Evolutionary conservation across 92 coral and sea anemone species (phyloP).

Genomic region (Palythoa grandis): DNA sequence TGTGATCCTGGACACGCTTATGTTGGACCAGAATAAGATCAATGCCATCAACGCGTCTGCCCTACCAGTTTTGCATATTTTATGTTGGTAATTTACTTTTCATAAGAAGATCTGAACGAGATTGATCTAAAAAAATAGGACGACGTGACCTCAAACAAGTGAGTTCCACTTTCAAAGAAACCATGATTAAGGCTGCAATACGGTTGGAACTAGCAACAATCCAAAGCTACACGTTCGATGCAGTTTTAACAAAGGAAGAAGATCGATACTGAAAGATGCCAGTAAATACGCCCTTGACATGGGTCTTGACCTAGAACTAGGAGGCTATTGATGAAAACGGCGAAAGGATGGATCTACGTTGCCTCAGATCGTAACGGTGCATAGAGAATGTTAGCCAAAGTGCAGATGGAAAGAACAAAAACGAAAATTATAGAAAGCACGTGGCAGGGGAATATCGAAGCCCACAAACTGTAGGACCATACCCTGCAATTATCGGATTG

Average conservation of each 20-base stretch:
- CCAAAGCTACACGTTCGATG: slow-evolving; percentile 1
- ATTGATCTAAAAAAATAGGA: neutral
- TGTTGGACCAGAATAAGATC: slow-evolving; percentile 5
- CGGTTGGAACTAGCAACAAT: slow-evolving; percentile 10
- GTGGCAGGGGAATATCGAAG: neutral
- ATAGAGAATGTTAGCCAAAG: neutral
- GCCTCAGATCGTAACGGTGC: neutral
- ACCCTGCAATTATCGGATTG: too few species aligned
- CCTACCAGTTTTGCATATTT: slow-evolving; percentile 5
- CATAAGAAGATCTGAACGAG: slow-evolving; percentile 2
- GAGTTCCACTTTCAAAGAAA: neutral
- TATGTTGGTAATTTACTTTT: slow-evolving; percentile 3
- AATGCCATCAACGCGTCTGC: slow-evolving; percentile 9
- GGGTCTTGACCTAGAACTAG: neutral
- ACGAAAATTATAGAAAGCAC: neutral
- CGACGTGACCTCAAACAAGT: slow-evolving; percentile 16
- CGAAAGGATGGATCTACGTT: neutral
- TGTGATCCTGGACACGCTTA: slow-evolving; percentile 21
- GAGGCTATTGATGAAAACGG: neutral
- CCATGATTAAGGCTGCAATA: slow-evolving; percentile 2
- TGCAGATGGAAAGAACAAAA: neutral
- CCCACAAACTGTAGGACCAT: neutral
- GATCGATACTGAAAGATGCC: neutral
- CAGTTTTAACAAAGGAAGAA: neutral
- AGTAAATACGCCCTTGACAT: neutral